Evolutionary conservation across 92 coral and sea anemone species (phyloP).

Genomic region (Porites cylindrica): DNA sequence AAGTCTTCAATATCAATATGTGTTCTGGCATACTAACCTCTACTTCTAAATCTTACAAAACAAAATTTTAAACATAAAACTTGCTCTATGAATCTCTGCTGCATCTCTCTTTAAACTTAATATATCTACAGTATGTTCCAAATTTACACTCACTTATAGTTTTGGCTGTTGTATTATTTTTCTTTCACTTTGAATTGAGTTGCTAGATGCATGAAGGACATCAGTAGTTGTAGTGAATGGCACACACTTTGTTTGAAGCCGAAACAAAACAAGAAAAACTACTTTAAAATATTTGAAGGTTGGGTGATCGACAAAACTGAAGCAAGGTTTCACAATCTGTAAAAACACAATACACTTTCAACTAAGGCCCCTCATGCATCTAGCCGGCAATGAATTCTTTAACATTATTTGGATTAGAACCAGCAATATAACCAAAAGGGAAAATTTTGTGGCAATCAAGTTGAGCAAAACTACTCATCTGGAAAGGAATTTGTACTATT

Average conservation of each 20-base stretch:
- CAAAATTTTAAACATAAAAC: background rate
- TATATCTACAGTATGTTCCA: background rate
- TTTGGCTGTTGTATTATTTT: background rate
- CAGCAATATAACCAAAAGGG: background rate
- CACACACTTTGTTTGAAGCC: too few species aligned
- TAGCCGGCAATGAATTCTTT: too few species aligned
- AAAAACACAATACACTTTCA: too few species aligned
- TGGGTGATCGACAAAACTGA: too few species aligned
- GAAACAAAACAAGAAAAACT: too few species aligned
- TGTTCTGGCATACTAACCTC: background rate
- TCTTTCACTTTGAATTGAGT: background rate
- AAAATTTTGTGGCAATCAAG: background rate
- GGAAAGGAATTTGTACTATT: background rate
- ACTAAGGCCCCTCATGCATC: too few species aligned
- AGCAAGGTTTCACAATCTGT: too few species aligned
- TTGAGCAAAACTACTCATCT: background rate
- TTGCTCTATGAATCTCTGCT: background rate
- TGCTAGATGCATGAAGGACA: too few species aligned
- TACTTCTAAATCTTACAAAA: conserved; percentile 16
- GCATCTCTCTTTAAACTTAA: background rate
- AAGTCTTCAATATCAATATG: background rate
- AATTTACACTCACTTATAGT: background rate
- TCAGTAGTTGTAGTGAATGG: too few species aligned
- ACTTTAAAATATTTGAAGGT: too few species aligned
- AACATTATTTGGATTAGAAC: too few species aligned